Evolutionary conservation across 2,888 invertebrate species (phyloP), one percentile per base, ranked within the genome.

Genomic region (Ormyrus pomaceus): DNA sequence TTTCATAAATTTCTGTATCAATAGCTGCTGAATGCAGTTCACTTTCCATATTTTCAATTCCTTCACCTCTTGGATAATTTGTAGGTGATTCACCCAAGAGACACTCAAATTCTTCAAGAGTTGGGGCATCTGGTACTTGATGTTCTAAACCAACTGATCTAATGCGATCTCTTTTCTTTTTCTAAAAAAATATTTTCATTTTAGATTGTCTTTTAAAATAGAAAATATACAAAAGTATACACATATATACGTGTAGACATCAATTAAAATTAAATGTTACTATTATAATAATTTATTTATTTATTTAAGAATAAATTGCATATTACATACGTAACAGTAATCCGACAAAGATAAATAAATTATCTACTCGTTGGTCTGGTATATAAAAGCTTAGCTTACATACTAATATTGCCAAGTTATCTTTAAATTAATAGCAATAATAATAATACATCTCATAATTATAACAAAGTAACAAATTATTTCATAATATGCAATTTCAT

Each of bases 21-120:
- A 90, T 89, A 7, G 90, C 88, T 45, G 90, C 90, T 3, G 89
- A 90, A 83, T 90, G 89, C 19, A 91, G 84, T 82, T 91, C 89
- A 66, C 91, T 90, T 78, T 91, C 91, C 88, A 91, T 91, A 80
- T 90, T 88, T 75, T 90, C 90, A 48, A 91, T 85, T 4, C 89
- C 89, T 83, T 89, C 89, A 11, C 88, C 90, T 58, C 85, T 86
- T 5, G 90, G 90, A 84, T 89, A 90, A 85, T 89, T 90, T 8
- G 89, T 89, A 0, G 90, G 90, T 0, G 91, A 90, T 83, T 90
- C 90, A 5, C 89, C 89, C 1, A 90, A 86, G 7, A 90, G 82
- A 70, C 89, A 91, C 73, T 90, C 91, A 56, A 90, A 90, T 72
- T 90, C 90, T 77, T 91, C 90, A 81, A 90, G 74, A 0, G 89